phyloP scores from a whole-genome alignment of 2,888 invertebrate species.

The Chalcis sispes region DNA sequence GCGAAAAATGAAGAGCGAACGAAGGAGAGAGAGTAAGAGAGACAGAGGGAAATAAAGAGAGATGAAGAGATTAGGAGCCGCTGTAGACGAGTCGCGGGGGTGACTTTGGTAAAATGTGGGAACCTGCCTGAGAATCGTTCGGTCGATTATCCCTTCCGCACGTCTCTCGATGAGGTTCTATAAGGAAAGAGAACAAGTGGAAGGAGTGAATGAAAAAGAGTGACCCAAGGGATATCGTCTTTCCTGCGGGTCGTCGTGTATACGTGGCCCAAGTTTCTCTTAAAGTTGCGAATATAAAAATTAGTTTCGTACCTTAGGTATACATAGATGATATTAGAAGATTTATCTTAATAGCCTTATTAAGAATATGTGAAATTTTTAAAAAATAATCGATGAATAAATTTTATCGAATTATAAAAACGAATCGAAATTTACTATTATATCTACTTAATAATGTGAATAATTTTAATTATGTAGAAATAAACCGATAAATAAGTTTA shows the following conservation, averaged over 20 bases:
- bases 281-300: constrained; percentile 19
- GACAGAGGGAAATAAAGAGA: constrained; percentile 51
- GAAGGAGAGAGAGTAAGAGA: constrained; percentile 51
- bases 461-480: too few relatives aligned
- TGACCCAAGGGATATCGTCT: constrained; percentile 40
- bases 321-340: too few relatives aligned
- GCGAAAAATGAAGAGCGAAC: constrained; percentile 22
- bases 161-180: constrained; percentile 15
- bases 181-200: constrained; percentile 1
- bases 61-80: constrained; percentile 55
- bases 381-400: too few relatives aligned
- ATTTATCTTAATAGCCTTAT: too few relatives aligned
- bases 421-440: too few relatives aligned
- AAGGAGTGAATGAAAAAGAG: constrained; percentile 16
- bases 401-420: too few relatives aligned
- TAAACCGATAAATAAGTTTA: too few relatives aligned
- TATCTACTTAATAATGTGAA: too few relatives aligned
- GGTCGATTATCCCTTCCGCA: constrained; percentile 52
- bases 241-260: too few relatives aligned
- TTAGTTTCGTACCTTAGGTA: constrained; percentile 27
- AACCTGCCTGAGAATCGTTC: constrained; percentile 63
- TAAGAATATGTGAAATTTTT: too few relatives aligned
- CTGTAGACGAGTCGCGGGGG: constrained; percentile 68
- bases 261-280: too few relatives aligned
- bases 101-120: constrained; percentile 74